Base-by-base conservation (phyloP, 2,888 invertebrate species). In the Drosophila nr. fundita region DNA sequence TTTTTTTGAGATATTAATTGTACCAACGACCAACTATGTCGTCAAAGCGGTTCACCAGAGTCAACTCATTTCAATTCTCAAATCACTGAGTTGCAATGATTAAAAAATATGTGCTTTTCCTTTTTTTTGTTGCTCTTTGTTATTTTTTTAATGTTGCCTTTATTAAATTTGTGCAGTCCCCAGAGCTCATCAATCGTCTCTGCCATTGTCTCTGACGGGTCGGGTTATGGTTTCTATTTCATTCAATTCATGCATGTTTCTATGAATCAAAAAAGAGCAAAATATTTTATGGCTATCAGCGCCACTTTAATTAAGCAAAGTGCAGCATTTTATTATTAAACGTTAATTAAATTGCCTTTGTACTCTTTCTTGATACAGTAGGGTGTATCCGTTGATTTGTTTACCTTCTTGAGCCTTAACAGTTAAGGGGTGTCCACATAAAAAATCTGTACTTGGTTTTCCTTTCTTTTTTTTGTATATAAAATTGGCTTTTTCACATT, bases 31-130 rank as follows among this genome's bases (percentile, higher is more conserved):
- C n/a, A 42, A 42, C 40, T 42, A 21, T 42, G 21, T 15, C 45
- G 45, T 2, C 4, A 15, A 45, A 24, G 24, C 45, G 45, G 45
- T 24, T 45, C 24, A 45, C 8, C 1, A 24, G 24, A 45, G 24
- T 45, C 45, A 45, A 45, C 24, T 45, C 15, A 24, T 45, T 45
- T 24, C 15, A 42, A 42, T 42, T 21, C 42, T 21, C 11, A 21
- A 45, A 45, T 45, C 45, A 45, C 45, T 15, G 45, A 45, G 2
- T 45, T 45, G 45, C 45, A 45, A 45, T 45, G 45, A 45, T 45
- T 45, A 45, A 45, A 15, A 15, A 24, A 45, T 15, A 45, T 15
- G 21, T 8, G 45, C 24, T 45, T 45, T 24, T 45, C 45, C 6
- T 42, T 42, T 40, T 40, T 18, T 18, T 4, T 18, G 32, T n/a